Conservation (phyloP, 2,113 vertebrate species). For the Notothenia coriiceps region DNA sequence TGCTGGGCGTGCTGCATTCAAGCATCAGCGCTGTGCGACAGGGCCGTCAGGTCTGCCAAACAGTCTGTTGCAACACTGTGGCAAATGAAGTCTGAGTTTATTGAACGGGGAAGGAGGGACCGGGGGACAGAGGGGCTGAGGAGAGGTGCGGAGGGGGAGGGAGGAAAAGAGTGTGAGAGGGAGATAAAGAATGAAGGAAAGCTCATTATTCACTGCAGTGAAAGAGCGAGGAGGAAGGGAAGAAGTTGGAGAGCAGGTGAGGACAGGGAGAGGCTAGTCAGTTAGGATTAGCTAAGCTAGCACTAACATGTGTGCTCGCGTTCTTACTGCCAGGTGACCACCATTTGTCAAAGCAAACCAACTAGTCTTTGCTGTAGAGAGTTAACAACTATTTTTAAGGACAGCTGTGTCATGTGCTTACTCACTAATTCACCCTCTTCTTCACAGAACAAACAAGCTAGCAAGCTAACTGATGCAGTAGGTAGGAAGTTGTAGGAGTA, state of each 20-base stretch:
- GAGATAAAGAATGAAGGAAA: conserved; percentile 52
- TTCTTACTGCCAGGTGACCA: neutral
- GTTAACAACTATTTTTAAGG: neutral
- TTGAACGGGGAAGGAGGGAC: conserved; percentile 64
- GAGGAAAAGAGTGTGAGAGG: conserved; percentile 7
- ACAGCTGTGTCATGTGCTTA: neutral
- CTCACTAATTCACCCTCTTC: neutral
- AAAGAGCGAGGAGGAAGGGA: conserved; percentile 13
- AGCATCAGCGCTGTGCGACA: conserved; percentile 56
- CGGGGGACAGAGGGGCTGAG: neutral
- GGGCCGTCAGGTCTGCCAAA: conserved; percentile 66
- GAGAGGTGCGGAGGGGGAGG: neutral
- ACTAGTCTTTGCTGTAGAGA: neutral
- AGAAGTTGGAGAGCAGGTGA: conserved; percentile 10
- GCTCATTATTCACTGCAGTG: conserved; percentile 50
- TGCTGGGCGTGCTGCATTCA: conserved; percentile 64
- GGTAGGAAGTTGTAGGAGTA: too few species aligned
- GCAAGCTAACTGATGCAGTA: neutral
- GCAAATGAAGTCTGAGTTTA: conserved; percentile 71
- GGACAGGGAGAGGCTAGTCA: neutral
- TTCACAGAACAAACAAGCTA: neutral
- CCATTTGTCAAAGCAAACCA: neutral
- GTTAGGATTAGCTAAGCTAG: neutral
- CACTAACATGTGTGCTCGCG: neutral
- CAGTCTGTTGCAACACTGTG: conserved; percentile 68